Evolutionary conservation across 2,888 invertebrate species (phyloP).

Genomic region (Cryptocheilus praepositus): DNA sequence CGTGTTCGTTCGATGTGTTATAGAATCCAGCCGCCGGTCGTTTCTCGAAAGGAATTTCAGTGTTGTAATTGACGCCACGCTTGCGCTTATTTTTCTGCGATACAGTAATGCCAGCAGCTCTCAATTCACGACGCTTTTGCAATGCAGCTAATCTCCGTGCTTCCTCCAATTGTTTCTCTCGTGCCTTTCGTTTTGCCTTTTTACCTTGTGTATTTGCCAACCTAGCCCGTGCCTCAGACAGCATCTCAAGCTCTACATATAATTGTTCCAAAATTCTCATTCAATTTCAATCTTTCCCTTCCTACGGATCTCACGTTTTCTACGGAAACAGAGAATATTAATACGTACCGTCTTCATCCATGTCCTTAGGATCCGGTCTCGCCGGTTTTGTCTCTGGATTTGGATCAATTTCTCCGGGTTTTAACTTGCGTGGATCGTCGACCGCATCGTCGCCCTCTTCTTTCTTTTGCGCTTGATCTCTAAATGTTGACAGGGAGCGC

Average conservation of each 20-base stretch:
- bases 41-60: slow-evolving; percentile 98
- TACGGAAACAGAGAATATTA: slow-evolving; percentile 3
- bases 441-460: slow-evolving; percentile 94
- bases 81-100: slow-evolving; percentile 86
- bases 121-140: slow-evolving; percentile 97
- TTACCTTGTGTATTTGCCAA: slow-evolving; percentile 99
- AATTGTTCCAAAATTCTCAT: background rate
- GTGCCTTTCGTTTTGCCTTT: slow-evolving; percentile 94
- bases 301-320: slow-evolving; percentile 2
- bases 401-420: slow-evolving; percentile 99
- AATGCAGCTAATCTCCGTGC: slow-evolving; percentile 96
- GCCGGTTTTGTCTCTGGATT: slow-evolving; percentile 99
- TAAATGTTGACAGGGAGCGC: slow-evolving; percentile 73
- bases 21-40: slow-evolving; percentile 94
- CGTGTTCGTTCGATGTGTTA: slow-evolving; percentile 92
- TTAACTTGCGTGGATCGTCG: slow-evolving; percentile 97
- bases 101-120: slow-evolving; percentile 94
- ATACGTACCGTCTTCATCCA: slow-evolving; percentile 97
- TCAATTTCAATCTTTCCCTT: background rate
- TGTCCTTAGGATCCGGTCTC: slow-evolving; percentile 98
- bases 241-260: slow-evolving; percentile 94
- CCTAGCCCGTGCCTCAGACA: slow-evolving; percentile 98
- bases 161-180: slow-evolving; percentile 99
- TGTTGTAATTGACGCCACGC: slow-evolving; percentile 96
- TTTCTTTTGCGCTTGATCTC: slow-evolving; percentile 97